These are phyloP conservation scores for Tragelaphus scriptus DNA, from an alignment of 2,113 vertebrate species.

Conservation along the genomic window DNA sequence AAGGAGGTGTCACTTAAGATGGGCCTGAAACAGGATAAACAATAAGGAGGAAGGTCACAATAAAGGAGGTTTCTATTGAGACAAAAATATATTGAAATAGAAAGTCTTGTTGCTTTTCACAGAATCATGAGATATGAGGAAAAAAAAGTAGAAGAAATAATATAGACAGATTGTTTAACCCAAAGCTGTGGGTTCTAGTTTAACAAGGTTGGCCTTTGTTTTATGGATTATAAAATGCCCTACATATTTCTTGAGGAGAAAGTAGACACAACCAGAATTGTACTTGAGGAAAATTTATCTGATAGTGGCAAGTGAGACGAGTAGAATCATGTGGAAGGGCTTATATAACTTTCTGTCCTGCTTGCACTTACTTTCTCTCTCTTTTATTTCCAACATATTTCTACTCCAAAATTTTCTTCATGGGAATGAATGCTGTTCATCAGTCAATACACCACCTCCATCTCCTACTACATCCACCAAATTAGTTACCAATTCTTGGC, in stretches of 20 bases:
- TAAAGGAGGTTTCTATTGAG: not conserved
- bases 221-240: not conserved
- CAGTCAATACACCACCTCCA: not conserved
- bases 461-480: not conserved
- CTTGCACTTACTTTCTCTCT: not conserved
- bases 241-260: not conserved
- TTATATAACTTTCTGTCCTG: not conserved
- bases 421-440: not conserved
- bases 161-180: not conserved
- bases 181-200: not conserved
- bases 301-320: not conserved
- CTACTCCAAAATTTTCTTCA: not conserved
- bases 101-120: not conserved
- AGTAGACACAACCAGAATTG: not conserved
- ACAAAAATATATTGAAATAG: not conserved
- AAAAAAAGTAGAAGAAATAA: not conserved
- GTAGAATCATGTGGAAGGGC: not conserved
- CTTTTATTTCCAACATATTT: not conserved
- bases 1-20: not conserved
- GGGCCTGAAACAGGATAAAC: not conserved
- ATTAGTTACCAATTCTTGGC: not conserved
- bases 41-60: not conserved
- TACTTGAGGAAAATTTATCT: not conserved
- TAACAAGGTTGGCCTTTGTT: not conserved
- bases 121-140: not conserved